Conservation (phyloP, 1,140 invertebrate genomes). For the Pseudomyrmex flavicornis region DNA sequence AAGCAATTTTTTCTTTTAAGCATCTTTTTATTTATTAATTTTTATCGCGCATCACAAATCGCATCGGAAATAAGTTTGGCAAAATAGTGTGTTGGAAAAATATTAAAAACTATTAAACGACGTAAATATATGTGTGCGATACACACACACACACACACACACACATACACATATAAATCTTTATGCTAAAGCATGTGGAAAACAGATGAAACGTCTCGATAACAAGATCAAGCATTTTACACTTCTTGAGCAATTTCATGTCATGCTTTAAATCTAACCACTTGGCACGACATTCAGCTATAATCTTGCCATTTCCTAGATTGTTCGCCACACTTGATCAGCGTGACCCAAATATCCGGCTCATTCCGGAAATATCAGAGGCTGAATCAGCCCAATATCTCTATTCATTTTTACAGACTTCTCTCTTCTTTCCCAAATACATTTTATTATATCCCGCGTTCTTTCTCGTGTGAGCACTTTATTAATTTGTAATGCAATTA, state of each 20-base stretch:
- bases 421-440: not conserved
- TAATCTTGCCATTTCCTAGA: conserved; percentile 51
- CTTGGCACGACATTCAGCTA: conserved; percentile 45
- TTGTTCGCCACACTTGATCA: conserved; percentile 50
- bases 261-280: conserved; percentile 55
- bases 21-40: too few relatives aligned
- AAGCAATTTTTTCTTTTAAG: too few relatives aligned
- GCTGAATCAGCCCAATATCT: conserved; percentile 29
- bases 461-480: not conserved
- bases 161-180: too few relatives aligned
- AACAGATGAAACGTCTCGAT: conserved; percentile 1
- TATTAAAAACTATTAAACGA: too few relatives aligned
- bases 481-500: conserved; percentile 22
- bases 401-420: conserved; percentile 30
- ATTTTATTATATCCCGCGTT: not conserved
- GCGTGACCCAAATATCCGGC: conserved; percentile 45
- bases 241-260: conserved; percentile 28
- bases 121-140: too few relatives aligned
- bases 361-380: conserved; percentile 40
- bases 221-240: conserved; percentile 22
- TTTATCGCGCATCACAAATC: too few relatives aligned
- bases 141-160: too few relatives aligned
- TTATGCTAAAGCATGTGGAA: not conserved
- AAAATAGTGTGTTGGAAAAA: too few relatives aligned
- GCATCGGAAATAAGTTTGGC: too few relatives aligned